Conservation (phyloP, 2,113 vertebrate species). For the Eublepharis macularius region DNA sequence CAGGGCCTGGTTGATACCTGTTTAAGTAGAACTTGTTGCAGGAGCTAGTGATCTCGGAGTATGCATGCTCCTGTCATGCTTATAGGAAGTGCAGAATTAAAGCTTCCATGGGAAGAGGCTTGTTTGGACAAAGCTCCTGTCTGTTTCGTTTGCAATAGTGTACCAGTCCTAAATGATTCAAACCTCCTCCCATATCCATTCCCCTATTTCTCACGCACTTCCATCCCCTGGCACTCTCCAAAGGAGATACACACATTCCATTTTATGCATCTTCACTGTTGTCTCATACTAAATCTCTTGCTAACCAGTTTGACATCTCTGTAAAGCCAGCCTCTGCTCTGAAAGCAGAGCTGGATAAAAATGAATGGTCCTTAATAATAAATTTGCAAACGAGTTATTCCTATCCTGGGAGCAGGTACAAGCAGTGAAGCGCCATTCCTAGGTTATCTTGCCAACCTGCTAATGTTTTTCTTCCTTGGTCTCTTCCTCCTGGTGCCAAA, state of each 20-base stretch:
- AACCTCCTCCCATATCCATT: not conserved
- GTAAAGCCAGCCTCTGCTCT: not conserved
- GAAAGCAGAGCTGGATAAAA: not conserved
- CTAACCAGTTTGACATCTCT: not conserved
- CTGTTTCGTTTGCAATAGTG: not conserved
- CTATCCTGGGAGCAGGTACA: not conserved
- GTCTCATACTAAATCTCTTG: not conserved
- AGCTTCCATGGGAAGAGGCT: not conserved
- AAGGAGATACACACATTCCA: not conserved
- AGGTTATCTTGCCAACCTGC: not conserved
- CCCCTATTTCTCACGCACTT: not conserved
- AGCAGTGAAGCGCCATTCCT: not conserved
- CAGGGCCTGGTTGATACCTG: not conserved
- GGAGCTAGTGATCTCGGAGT: not conserved
- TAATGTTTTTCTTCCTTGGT: rapidly evolving
- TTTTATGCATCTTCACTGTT: no score
- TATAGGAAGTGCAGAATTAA: no score
- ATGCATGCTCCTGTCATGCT: not conserved
- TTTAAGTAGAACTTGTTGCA: not conserved
- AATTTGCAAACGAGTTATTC: not conserved
- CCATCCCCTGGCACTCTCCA: no score
- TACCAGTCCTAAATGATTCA: no score
- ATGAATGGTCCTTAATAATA: not conserved
- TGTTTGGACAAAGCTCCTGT: no score
- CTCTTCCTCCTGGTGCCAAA: not conserved